These are phyloP conservation scores for Sphaerophoria taeniata DNA, from an alignment of 2,888 invertebrate species.

Conservation along the genomic window DNA sequence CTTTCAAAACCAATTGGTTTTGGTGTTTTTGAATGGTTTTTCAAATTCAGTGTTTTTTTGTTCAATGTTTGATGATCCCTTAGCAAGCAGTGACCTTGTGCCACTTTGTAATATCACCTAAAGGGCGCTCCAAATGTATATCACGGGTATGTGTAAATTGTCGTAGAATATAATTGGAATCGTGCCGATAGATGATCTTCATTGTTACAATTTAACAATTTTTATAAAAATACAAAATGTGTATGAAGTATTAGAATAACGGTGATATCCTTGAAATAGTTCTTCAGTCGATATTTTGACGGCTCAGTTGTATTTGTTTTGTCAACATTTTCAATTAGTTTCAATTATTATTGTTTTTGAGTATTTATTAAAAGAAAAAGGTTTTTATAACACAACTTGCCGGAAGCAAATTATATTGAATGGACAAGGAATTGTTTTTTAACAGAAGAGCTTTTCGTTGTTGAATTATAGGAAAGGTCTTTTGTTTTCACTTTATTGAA, in stretches of 20 bases:
- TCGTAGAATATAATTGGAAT: conserved; percentile 70
- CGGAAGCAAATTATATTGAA: too few species aligned
- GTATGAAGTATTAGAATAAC: background rate
- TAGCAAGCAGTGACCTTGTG: conserved; percentile 66
- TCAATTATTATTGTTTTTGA: background rate
- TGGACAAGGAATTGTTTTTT: background rate
- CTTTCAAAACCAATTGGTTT: conserved; percentile 33
- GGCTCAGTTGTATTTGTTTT: conserved; percentile 47
- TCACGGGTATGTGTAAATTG: conserved; percentile 68
- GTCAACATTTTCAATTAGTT: conserved; percentile 50
- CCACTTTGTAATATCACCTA: conserved; percentile 71
- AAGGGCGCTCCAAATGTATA: conserved; percentile 69
- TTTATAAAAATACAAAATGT: conserved; percentile 27
- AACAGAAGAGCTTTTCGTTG: background rate
- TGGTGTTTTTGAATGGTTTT: background rate
- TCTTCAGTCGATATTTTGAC: conserved; percentile 32
- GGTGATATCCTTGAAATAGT: conserved; percentile 1
- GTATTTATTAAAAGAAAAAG: background rate
- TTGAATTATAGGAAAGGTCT: background rate
- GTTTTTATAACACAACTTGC: background rate
- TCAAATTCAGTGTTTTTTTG: background rate
- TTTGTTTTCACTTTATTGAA: background rate
- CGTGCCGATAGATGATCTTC: conserved; percentile 79
- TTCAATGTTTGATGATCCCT: conserved; percentile 15
- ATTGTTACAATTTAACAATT: conserved; percentile 77